Conservation (phyloP, 2,888 invertebrate genomes). For the Rugalucina vietnamica region DNA sequence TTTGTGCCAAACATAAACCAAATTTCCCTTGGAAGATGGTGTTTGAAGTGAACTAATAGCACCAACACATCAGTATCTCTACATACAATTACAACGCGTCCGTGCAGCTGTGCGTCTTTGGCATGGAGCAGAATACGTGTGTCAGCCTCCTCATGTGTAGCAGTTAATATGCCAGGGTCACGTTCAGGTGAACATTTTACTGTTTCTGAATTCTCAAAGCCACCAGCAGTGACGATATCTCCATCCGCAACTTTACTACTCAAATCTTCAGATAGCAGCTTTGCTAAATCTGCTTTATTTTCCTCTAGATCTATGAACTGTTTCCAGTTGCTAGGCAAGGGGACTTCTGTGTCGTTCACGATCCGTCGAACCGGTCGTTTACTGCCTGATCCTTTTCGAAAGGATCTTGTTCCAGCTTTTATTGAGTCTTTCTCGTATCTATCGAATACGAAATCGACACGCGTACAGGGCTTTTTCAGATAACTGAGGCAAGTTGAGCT, state of each 20-base stretch:
- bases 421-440: not conserved
- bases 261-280: not conserved
- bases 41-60: not conserved
- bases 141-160: constrained; percentile 12
- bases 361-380: not conserved
- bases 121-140: constrained; percentile 10
- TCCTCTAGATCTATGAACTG: not conserved
- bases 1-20: not conserved
- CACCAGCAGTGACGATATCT: not conserved
- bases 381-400: not conserved
- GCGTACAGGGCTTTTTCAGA: not conserved
- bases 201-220: not conserved
- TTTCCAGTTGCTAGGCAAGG: not conserved
- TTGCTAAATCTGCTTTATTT: not conserved
- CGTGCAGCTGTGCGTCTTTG: not conserved
- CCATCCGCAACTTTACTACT: not conserved
- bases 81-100: not conserved
- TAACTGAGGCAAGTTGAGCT: not conserved
- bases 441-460: constrained; percentile 1
- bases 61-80: not conserved
- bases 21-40: not conserved
- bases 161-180: not conserved
- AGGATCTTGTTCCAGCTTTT: not conserved
- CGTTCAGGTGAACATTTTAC: not conserved
- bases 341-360: not conserved